Evolutionary conservation across 64 coral and sea anemone genomes (phyloP), one percentile per base, ranked within the genome.

Genomic region (Montipora capricornis): DNA sequence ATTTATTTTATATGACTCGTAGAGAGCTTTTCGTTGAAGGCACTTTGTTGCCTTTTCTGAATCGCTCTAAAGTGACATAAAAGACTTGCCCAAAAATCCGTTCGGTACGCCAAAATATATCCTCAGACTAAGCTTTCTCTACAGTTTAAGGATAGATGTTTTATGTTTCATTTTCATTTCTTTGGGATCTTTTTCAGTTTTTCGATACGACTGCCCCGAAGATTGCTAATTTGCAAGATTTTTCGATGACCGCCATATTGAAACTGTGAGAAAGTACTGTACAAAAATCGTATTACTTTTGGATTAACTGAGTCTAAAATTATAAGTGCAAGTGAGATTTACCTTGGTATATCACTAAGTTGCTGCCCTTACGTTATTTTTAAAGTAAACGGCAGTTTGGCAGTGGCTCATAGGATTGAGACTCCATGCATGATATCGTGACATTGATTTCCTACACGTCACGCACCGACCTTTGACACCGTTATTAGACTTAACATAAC

Each of bases 161-260:
- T 6, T 8, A 5, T 58, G 49, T 20, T 60, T 10, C 20, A 24
- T 50, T 60, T 81, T 58, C 79, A 81, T 55, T 22, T 60, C 55
- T 12, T 62, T 60, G 79, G 50, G 79, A 81, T 60, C 16, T 5
- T 59, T 24, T 22, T 81, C 55, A 60, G n/a, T 81, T 60, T 81
- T 60, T 19, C 79, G 17, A 17, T 79, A 52, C 12, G 13, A 47
- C 77, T 52, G 14, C 12, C 6, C 19, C 8, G 77, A 79, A 79
- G 47, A 51, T 79, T 79, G 47, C 77, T 51, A 19, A 79, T 79
- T 79, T 79, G 12, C 11, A 12, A 79, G 77, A 79, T 73, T 73
- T 73, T 15, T 24, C 19, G 20, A 15, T 7, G 69, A 8, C 20
- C 52, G 20, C 69, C 69, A 73, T 79, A 79, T 79, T 79, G 77